A percentile compares a stretch with the other conserved stretches of the same genome.
phyloP scores from a whole-genome alignment of 2,888 invertebrate species.

The Tethea ocularis region DNA sequence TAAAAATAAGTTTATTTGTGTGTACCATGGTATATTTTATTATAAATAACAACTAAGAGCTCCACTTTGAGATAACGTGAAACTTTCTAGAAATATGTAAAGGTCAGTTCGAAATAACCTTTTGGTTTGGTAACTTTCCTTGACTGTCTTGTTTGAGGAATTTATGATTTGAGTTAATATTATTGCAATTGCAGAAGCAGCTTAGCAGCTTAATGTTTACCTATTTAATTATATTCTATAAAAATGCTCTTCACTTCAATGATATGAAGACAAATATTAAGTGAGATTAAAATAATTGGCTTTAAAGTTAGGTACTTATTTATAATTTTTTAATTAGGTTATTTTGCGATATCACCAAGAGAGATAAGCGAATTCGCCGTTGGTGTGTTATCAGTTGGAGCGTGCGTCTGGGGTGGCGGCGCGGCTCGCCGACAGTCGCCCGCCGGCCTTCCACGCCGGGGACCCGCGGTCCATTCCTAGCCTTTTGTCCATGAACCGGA shows the following conservation, averaged over 20 bases:
- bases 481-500: background rate
- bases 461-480: constrained; percentile 22
- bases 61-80: background rate
- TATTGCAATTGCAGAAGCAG: too few species aligned
- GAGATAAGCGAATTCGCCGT: constrained; percentile 34
- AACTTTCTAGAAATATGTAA: constrained; percentile 5
- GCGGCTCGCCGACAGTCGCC: constrained; percentile 40
- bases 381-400: constrained; percentile 36
- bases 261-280: too few species aligned
- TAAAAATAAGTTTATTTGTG: background rate
- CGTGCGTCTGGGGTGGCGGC: constrained; percentile 21
- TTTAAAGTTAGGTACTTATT: background rate
- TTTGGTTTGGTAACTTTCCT: background rate
- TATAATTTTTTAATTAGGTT: background rate
- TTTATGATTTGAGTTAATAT: background rate
- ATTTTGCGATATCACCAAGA: constrained; percentile 23
- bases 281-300: too few species aligned
- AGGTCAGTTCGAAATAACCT: background rate
- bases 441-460: constrained; percentile 41
- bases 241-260: background rate
- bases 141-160: background rate
- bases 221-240: too few species aligned
- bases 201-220: too few species aligned
- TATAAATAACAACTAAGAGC: background rate
- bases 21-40: background rate